These are phyloP conservation scores for Platycercus adscitus DNA, from an alignment of 2,113 vertebrate species.

Conservation along the genomic window DNA sequence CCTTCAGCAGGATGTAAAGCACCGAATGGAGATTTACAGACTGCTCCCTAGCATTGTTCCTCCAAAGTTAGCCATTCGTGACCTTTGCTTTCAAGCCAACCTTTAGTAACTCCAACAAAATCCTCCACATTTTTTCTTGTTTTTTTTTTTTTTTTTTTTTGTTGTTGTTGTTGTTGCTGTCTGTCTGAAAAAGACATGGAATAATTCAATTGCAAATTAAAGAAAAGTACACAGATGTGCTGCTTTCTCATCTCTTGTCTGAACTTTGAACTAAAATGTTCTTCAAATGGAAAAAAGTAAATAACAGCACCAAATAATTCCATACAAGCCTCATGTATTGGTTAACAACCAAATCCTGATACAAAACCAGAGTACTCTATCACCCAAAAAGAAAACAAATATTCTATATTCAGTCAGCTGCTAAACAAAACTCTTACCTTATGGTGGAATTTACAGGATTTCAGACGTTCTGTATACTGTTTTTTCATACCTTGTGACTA, in stretches of 20 bases:
- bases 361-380: not conserved
- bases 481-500: not conserved
- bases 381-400: not conserved
- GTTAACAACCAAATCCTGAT: not conserved
- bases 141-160: too few species aligned
- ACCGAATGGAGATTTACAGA: too few species aligned
- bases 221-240: not conserved
- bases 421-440: not conserved
- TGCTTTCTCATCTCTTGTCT: not conserved
- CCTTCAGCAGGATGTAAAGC: too few species aligned
- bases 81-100: too few species aligned
- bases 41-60: too few species aligned
- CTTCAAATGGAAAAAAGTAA: not conserved
- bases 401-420: not conserved
- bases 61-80: too few species aligned
- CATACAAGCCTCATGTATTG: not conserved
- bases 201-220: not conserved
- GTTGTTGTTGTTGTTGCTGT: too few species aligned
- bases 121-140: too few species aligned
- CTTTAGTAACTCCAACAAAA: too few species aligned
- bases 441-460: not conserved
- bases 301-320: not conserved
- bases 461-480: rapidly evolving
- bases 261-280: not conserved
- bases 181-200: not conserved